Evolutionary conservation across 2,113 vertebrate genomes (phyloP), one percentile per base, ranked within the genome.

Genomic region (Grammomys dolichurus): DNA sequence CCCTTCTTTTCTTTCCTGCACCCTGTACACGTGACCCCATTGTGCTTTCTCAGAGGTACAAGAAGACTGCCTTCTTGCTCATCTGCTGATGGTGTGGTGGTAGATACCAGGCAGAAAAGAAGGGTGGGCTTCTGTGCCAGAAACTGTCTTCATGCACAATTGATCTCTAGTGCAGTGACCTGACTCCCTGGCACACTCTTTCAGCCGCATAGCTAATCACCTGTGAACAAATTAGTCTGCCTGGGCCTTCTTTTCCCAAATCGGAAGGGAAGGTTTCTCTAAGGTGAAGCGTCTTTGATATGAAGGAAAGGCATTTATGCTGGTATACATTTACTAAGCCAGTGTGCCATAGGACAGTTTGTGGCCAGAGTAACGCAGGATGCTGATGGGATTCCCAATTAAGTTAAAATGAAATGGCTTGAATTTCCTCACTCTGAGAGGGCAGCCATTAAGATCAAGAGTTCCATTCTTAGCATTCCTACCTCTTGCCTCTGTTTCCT

Each of bases 371-470:
- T 93, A 77, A 48, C n/a, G 51, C 92, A 94, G 94, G 92, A 89
- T 20, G 90, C 95, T 96, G 93, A 93, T 96, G 95, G 95, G 92
- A 90, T 96, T 96, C 92, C 85, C 85, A 92, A 92, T 58, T 91
- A 94, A 90, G 85, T 76, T 97, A 69, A 60, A 65, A 76, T 51
- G 72, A 85, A 93, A 90, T 75, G 76, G 22, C 76, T 95, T 72
- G 0, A 31, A 76, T 93, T 82, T 93, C 48, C 48, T 89, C 31
- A 51, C 22, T 0, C 0, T 63, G 72, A 67, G 9, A 78, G 80
- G 77, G 60, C 22, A 40, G 51, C 80, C 9, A 2, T 91, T 95
- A 88, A 89, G 63, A 73, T 46, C 76, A 76, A 20, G 17, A 33
- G 7, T 73, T 54, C 92, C 36, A 22, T 89, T 91, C 72, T 51